Evolutionary conservation across 2,888 invertebrate species (phyloP).

Genomic region (Drepana falcataria): DNA sequence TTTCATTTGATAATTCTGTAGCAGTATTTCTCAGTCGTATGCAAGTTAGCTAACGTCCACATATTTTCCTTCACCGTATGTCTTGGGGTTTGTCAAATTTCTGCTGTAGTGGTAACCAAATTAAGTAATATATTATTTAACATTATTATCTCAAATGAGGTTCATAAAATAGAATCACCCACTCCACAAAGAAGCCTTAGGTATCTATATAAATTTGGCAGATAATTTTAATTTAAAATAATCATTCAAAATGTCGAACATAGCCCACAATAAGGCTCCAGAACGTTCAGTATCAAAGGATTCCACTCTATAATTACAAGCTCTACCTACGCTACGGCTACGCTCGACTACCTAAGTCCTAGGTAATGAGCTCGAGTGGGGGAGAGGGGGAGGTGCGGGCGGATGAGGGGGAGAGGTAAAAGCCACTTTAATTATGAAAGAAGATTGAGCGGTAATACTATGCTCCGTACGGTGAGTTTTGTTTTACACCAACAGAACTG

Average conservation of each 20-base stretch:
- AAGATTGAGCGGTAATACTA: conserved; percentile 66
- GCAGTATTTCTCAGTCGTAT: no score
- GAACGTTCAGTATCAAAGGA: neutral
- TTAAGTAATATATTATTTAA: no score
- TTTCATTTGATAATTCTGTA: no score
- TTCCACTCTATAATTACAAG: conserved; percentile 12
- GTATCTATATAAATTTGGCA: no score
- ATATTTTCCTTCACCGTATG: no score
- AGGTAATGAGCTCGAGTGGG: conserved; percentile 57
- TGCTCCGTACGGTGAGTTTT: conserved; percentile 19
- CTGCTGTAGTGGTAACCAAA: no score
- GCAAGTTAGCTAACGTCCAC: no score
- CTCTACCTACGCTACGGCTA: conserved; percentile 38
- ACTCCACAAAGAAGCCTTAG: no score
- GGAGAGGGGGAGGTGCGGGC: conserved; percentile 17
- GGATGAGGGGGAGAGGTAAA: conserved; percentile 41
- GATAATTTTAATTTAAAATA: neutral
- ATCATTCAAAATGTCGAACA: neutral
- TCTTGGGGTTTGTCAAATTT: no score
- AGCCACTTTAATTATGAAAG: conserved; percentile 75
- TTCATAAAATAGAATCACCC: no score
- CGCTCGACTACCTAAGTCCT: conserved; percentile 33
- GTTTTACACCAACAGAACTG: neutral
- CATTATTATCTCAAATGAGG: no score
- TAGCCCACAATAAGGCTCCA: neutral